Conservation (phyloP, 2,888 invertebrate genomes). For the Aphodius granarius region DNA sequence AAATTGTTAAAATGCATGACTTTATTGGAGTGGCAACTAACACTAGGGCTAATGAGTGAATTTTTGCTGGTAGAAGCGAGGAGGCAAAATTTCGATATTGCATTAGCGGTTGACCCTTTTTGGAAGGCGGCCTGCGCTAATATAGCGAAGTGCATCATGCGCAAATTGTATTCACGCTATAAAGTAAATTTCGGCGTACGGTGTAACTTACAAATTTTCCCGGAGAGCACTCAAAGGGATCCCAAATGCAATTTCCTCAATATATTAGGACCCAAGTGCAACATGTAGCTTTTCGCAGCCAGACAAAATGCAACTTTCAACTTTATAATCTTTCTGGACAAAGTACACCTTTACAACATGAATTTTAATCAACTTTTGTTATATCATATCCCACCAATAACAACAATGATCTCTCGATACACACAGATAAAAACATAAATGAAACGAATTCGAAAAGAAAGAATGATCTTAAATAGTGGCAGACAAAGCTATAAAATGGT, state of each 20-base stretch:
- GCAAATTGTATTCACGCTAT: constrained; percentile 1
- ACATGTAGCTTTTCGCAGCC: neutral
- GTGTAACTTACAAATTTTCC: constrained; percentile 10
- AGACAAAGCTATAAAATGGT: too few species aligned
- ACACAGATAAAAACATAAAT: too few species aligned
- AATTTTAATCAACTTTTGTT: too few species aligned
- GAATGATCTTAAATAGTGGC: too few species aligned
- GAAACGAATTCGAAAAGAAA: too few species aligned
- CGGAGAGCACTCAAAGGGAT: neutral
- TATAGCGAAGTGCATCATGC: neutral
- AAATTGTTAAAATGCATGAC: neutral
- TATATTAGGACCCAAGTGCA: neutral
- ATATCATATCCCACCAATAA: too few species aligned
- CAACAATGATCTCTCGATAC: too few species aligned
- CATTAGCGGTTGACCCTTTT: neutral
- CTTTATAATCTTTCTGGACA: too few species aligned
- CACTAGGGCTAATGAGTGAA: neutral
- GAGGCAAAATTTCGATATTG: neutral
- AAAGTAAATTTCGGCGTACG: constrained; percentile 1
- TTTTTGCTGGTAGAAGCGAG: neutral
- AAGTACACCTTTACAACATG: too few species aligned
- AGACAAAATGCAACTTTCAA: constrained; percentile 1
- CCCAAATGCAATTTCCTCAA: neutral
- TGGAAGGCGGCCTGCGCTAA: neutral
- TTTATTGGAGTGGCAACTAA: neutral